Conservation (phyloP, 2,888 invertebrate genomes). For the Auanema sp. region DNA sequence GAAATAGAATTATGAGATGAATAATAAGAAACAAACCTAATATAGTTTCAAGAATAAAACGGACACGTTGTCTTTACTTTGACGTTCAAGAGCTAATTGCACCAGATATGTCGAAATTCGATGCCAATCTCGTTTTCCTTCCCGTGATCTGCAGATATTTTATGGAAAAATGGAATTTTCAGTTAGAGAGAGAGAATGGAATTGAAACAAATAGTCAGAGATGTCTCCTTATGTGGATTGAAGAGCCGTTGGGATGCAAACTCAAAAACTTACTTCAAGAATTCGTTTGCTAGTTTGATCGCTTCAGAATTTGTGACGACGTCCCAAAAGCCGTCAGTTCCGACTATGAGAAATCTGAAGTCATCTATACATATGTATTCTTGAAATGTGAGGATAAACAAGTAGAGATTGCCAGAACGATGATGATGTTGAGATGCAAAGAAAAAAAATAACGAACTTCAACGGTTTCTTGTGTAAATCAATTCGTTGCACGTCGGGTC, state of each 20-base stretch:
- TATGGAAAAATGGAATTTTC: neutral
- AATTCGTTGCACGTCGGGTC: constrained; percentile 90
- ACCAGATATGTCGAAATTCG: constrained; percentile 78
- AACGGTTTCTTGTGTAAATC: constrained; percentile 81
- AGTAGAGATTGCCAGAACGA: neutral
- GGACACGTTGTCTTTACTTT: constrained; percentile 92
- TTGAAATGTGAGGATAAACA: neutral
- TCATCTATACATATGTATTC: neutral
- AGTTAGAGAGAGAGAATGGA: neutral
- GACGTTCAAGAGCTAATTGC: constrained; percentile 85
- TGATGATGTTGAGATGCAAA: constrained; percentile 3
- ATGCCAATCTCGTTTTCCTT: constrained; percentile 19
- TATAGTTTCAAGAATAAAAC: constrained; percentile 83
- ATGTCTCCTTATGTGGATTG: too few species aligned
- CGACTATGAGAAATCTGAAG: constrained; percentile 81
- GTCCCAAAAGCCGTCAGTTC: constrained; percentile 95
- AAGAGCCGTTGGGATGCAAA: neutral
- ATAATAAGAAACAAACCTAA: constrained; percentile 13
- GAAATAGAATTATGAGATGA: neutral
- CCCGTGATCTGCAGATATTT: too few species aligned
- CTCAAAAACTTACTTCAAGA: constrained; percentile 22
- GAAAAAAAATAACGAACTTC: constrained; percentile 15
- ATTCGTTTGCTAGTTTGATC: constrained; percentile 33
- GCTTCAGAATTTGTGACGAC: constrained; percentile 93
- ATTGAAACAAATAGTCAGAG: neutral